Conservation (phyloP, 2,797 vertebrate genomes). For the Sebastes trivittatus region DNA sequence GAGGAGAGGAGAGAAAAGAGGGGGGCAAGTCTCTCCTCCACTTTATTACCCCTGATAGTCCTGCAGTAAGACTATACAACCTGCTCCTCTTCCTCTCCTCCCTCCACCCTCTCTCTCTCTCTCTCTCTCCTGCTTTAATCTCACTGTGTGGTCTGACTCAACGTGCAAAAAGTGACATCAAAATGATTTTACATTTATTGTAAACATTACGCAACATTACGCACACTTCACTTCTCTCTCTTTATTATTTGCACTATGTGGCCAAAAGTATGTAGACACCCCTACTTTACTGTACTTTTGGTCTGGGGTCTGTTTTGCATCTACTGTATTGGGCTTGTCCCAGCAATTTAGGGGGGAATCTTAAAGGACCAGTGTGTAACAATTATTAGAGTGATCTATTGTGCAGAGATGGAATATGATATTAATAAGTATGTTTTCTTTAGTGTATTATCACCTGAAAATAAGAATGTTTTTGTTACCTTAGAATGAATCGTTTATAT, state of each 20-base stretch:
- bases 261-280: conserved; percentile 12
- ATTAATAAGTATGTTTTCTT: too few relatives aligned
- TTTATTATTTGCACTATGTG: not conserved
- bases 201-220: not conserved
- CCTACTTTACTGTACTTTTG: not conserved
- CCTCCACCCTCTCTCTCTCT: not conserved
- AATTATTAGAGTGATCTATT: too few relatives aligned
- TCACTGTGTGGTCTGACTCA: conserved; percentile 31
- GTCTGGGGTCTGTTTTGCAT: not conserved
- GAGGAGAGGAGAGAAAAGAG: conserved; percentile 6
- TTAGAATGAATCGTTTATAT: too few relatives aligned
- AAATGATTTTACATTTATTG: conserved; percentile 2
- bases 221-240: not conserved
- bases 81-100: conserved; percentile 31
- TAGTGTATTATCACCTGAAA: too few relatives aligned
- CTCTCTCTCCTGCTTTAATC: not conserved
- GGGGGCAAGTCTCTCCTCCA: conserved; percentile 57
- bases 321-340: not conserved
- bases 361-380: too few relatives aligned
- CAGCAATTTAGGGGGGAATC: not conserved
- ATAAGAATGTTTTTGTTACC: too few relatives aligned
- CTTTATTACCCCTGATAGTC: conserved; percentile 61
- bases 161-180: conserved; percentile 16
- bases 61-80: conserved; percentile 56
- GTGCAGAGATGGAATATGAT: too few relatives aligned